Base-by-base conservation (phyloP, 2,113 vertebrate species). In the Myiagra hebetior region DNA sequence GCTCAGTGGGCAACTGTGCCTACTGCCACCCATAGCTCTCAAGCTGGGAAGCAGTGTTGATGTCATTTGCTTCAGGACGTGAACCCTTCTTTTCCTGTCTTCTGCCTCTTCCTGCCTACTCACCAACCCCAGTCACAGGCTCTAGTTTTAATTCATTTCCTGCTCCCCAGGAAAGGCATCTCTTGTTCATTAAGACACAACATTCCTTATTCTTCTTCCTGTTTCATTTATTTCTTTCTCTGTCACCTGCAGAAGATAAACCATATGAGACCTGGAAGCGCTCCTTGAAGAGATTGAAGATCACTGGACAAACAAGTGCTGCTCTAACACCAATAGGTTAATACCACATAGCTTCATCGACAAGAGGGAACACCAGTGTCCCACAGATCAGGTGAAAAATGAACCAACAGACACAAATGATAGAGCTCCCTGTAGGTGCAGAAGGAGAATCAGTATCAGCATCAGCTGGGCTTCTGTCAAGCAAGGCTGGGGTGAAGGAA, bases 41-140 rank as follows among this genome's bases (percentile, higher is more conserved):
- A 2, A 18, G 20, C 15, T 73, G 37, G 75, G 31, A 76, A 73
- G 7, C 13, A 56, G 11, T 10, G 26, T 12, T 68, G 60, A 11
- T 44, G 15, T 49, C 12, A 12, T 15, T 75, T 47, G 6, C 52
- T 86, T 56, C 33, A 73, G 30, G 50, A 67, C 17, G 27, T 13
- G 39, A 79, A 62, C 10, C 7, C 7, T 56, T 79, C 41, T 64
- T 24, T 47, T 16, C 20, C 21, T 57, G 7, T 41, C 13, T 76
- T 91, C 44, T 55, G 24, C 13, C 7, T 68, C n/a, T 55, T 75
- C 28, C 31, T 85, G 12, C 28, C 22, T 21, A n/a, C 20, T 77
- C 17, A 52, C 5, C 4, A 3, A 74, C 24, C 5, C 49, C 23
- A 9, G 19, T 15, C 0, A 0, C 31, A 82, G 46, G 15, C 4